Evolutionary conservation across 1,140 invertebrate genomes (phyloP), one percentile per base, ranked within the genome.

Genomic region (Musca vetustissima): DNA sequence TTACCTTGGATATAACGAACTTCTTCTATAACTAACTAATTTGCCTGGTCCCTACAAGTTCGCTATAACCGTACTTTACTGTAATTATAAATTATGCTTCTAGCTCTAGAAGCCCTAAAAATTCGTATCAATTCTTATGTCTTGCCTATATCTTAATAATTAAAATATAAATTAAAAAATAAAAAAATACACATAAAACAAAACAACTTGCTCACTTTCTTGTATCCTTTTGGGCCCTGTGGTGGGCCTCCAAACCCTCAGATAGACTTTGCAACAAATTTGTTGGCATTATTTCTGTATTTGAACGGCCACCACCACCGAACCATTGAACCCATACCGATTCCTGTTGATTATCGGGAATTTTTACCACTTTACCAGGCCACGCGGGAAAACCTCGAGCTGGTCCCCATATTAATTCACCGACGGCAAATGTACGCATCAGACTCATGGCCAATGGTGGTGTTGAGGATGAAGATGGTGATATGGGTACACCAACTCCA

Each of bases 361-460:
- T 83, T 70, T 86, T 84, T 65, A 92, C 87, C 75, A 94, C 86
- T 86, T 93, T 92, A 66, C 92, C 93, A 17, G 93, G 92, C 92
- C 93, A 94, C 50, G 91, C 91, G 21, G 90, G 88, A 84, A 89
- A 89, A 57, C 92, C 92, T 70, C 89, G 86, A 66, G 89, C 88
- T 52, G 91, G 89, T 49, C 93, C 93, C 93, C 93, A 95, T 68
- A 95, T 92, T 76, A 94, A 86, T 82, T 94, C 92, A 68, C 93
- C 93, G 76, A 88, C 87, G 73, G 85, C 82, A 79, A 91, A 91
- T 25, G 85, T 85, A 70, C 86, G 85, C 68, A 74, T 72, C 69
- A 74, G 76, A 47, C 70, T 59, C 77, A 67, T 48, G 73, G 81
- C 70, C 72, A 78, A 67, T 77, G 55, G 74, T 49, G 82, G 75